Percentiles rank a stretch among this genome's conserved stretches.
Evolutionary conservation across 2,113 vertebrate genomes (phyloP).

Genomic region (Sialia sialis): DNA sequence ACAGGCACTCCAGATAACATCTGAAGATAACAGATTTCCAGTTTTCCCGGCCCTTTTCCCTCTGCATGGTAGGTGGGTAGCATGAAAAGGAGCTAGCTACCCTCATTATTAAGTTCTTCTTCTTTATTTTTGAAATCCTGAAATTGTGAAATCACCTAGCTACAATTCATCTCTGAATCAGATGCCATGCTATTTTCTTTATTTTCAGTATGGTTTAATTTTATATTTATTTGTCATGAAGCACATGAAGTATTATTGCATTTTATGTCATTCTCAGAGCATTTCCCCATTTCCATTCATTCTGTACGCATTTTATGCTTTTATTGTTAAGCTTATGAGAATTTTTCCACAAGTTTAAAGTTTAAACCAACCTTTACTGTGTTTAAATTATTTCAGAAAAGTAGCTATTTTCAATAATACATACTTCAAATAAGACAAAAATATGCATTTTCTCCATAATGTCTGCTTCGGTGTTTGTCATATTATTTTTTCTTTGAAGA

Average conservation of each 20-base stretch:
- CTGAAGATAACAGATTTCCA: not conserved
- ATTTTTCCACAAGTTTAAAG: not conserved
- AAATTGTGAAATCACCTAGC: not conserved
- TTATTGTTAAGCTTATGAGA: not conserved
- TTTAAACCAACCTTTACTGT: not conserved
- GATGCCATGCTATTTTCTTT: not conserved
- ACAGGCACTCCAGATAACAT: not conserved
- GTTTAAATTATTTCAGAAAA: not conserved
- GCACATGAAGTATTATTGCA: not conserved
- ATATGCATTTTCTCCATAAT: not conserved
- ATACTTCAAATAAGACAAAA: not conserved
- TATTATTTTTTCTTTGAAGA: not conserved
- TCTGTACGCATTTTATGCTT: not conserved
- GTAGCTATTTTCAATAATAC: not conserved
- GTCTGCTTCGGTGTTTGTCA: not conserved
- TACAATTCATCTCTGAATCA: not conserved
- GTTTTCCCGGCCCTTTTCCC: not conserved
- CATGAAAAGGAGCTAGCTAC: not conserved
- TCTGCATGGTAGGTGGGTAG: rapidly evolving
- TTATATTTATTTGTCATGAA: not conserved
- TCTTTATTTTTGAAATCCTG: not conserved
- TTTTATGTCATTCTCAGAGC: not conserved
- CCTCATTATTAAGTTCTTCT: not conserved
- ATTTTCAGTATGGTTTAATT: not conserved
- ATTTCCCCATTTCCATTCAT: not conserved